Percentiles rank a stretch among this genome's conserved stretches.
Conservation (phyloP, 2,797 vertebrate genomes). For the Dallia pectoralis region DNA sequence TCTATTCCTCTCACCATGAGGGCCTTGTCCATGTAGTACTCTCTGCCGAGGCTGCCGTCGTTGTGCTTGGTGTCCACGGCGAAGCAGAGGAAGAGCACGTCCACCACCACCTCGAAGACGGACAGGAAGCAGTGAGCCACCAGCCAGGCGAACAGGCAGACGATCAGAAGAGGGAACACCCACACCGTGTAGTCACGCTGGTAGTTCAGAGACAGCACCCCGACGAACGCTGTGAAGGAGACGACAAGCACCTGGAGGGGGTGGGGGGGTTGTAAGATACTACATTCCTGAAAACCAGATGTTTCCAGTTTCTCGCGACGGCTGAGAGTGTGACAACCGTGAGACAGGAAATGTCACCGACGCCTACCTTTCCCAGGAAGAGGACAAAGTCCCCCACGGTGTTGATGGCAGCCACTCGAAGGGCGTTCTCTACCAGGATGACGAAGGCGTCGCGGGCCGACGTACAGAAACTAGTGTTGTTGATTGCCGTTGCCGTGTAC, state of each 20-base stretch:
- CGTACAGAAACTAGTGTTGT: conserved; percentile 97
- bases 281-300: no score
- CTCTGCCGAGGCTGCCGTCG: conserved; percentile 89
- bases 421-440: conserved; percentile 93
- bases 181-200: conserved; percentile 95
- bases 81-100: conserved; percentile 98
- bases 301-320: no score
- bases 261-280: not conserved
- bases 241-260: conserved; percentile 79
- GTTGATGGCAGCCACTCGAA: conserved; percentile 93
- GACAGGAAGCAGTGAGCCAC: conserved; percentile 99
- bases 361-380: conserved; percentile 92
- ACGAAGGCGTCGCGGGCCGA: conserved; percentile 92
- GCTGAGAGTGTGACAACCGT: no score
- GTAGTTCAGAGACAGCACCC: conserved; percentile 92
- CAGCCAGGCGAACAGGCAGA: conserved; percentile 94
- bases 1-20: conserved; percentile 84
- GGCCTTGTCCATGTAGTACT: conserved; percentile 97
- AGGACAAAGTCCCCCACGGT: conserved; percentile 97
- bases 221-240: conserved; percentile 87
- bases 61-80: conserved; percentile 95
- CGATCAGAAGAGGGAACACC: conserved; percentile 95
- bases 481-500: conserved; percentile 88
- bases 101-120: conserved; percentile 96
- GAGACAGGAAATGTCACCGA: no score